Evolutionary conservation across 2,797 vertebrate species (phyloP).

Genomic region (Brachyrhaphis roseni): DNA sequence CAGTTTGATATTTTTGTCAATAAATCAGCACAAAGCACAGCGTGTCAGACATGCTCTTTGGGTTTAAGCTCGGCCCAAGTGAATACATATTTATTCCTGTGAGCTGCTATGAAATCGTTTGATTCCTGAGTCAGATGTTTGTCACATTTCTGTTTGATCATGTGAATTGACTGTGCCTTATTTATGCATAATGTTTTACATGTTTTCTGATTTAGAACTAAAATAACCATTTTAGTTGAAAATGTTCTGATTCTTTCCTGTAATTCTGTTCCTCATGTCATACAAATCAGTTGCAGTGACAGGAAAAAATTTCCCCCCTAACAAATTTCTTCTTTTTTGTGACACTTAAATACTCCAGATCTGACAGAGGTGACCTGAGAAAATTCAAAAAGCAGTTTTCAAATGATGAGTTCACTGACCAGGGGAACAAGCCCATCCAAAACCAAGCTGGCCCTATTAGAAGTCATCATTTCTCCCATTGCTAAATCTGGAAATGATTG

Average conservation of each 20-base stretch:
- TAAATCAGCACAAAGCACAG: slow-evolving; percentile 78
- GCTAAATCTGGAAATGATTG: no score
- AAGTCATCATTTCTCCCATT: no score
- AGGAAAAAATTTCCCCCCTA: background rate
- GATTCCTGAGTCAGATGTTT: slow-evolving; percentile 65
- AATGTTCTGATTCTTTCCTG: background rate
- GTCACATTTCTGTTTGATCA: slow-evolving; percentile 72
- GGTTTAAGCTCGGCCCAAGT: slow-evolving; percentile 62
- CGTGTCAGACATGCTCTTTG: slow-evolving; percentile 74
- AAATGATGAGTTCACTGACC: background rate
- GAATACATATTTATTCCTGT: slow-evolving; percentile 79
- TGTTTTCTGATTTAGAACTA: slow-evolving; percentile 27
- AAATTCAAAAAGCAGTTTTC: background rate
- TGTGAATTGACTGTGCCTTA: slow-evolving; percentile 56
- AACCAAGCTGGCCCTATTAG: no score
- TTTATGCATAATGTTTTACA: slow-evolving; percentile 58
- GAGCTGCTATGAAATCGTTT: slow-evolving; percentile 70
- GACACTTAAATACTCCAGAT: no score
- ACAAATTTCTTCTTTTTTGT: background rate
- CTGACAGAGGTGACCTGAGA: background rate
- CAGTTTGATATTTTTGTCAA: slow-evolving; percentile 81
- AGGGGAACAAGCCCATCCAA: background rate
- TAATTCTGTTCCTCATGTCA: background rate
- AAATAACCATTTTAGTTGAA: background rate
- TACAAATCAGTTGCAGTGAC: background rate